Base-by-base conservation (phyloP, 35 echinoderm and acorn worm species). In the Lytechinus pictus region DNA sequence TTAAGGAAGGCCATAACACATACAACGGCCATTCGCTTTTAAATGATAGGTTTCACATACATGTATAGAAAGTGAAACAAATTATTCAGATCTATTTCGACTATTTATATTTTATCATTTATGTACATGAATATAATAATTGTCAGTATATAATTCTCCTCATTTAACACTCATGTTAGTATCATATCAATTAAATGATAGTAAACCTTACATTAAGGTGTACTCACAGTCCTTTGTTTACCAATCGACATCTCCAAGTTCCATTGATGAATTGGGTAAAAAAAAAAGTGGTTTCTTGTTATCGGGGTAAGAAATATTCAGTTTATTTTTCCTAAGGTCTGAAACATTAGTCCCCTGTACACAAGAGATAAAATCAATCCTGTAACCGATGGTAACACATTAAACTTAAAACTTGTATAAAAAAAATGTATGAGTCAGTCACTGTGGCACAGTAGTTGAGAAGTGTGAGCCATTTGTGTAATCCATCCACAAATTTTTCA, bases 71-170 rank as follows among this genome's bases (percentile, higher is more conserved):
- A 44, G 33, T 44, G 33, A 44, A 44, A 44, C 33, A 44, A 44
- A 44, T 44, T 44, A 44, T 44, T 44, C 33, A 44, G 66, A 79
- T 79, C 66, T n/a, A 79, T 79, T 79, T 79, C 66, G 21, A 79
- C 66, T n/a, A 24, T 79, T 79, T 79, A 79, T 79, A 79, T 79
- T 79, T 44, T n/a, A n/a, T n/a, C n/a, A 72, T 72, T 21, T 79
- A 79, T 24, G n/a, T 79, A 79, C 66, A n/a, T n/a, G 66, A 79
- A 79, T 79, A 79, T 79, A 79, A 79, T 79, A 79, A 79, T 79
- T 79, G 66, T 79, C 66, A 24, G 16, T 79, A 79, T 79, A 79
- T 79, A 79, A 79, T 79, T 79, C 14, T 79, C 21, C 66, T 79
- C n/a, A 24, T 5, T 79, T 79, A 24, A 16, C 16, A 79, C n/a